Percentiles rank a stretch among this genome's conserved stretches.
phyloP scores from a whole-genome alignment of 2,797 vertebrate genomes.

The Brachyrhaphis roseni region DNA sequence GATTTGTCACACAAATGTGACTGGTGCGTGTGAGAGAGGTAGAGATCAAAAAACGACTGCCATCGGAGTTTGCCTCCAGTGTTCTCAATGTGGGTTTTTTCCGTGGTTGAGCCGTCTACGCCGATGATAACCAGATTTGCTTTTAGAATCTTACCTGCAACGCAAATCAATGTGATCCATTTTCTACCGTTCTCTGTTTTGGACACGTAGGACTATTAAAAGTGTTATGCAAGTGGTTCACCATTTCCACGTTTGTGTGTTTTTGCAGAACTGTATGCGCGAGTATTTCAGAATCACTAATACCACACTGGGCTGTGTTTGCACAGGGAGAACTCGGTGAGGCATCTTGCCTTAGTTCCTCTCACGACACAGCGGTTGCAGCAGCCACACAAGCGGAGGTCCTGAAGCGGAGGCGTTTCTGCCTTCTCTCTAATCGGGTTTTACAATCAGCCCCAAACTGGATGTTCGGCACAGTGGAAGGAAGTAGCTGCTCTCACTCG shows the following conservation, averaged over 20 bases:
- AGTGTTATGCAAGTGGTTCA: not conserved
- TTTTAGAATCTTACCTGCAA: not conserved
- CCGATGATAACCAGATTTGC: constrained; percentile 4
- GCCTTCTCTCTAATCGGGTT: constrained; percentile 15
- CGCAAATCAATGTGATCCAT: constrained; percentile 22
- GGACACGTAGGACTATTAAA: not conserved
- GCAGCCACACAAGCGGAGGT: constrained; percentile 11
- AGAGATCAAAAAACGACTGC: not conserved
- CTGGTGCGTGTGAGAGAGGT: not conserved
- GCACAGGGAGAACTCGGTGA: constrained; percentile 28
- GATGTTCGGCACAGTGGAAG: constrained; percentile 24
- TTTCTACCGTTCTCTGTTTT: not conserved
- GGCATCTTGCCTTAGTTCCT: constrained; percentile 20
- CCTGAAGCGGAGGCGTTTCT: not conserved
- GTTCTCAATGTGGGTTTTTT: constrained; percentile 10
- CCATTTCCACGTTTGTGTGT: not conserved
- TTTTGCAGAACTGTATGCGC: not conserved
- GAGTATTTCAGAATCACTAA: constrained; percentile 16
- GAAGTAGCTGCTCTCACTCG: constrained; percentile 37
- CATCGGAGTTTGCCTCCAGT: not conserved
- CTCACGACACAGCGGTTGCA: constrained; percentile 37
- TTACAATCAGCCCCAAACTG: constrained; percentile 4
- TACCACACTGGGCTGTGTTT: constrained; percentile 26
- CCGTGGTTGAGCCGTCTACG: not conserved
- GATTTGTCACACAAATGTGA: not conserved